Conservation (phyloP, 1,140 invertebrate species). For the Cotesia typhae region DNA sequence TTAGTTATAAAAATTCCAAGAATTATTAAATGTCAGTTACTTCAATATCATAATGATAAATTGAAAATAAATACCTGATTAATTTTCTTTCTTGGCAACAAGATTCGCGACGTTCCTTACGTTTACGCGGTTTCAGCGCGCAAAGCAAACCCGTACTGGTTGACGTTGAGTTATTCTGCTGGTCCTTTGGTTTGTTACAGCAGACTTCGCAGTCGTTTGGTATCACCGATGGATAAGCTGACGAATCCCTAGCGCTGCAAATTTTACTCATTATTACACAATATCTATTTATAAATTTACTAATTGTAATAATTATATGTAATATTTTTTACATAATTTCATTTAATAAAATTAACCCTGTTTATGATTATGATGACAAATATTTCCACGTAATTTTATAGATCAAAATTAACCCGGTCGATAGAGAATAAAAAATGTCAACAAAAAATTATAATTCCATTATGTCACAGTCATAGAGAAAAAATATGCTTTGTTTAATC, state of each 20-base stretch:
- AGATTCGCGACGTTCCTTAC: constrained; percentile 80
- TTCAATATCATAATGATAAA: too few species aligned
- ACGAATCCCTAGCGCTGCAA: constrained; percentile 55
- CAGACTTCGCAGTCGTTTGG: constrained; percentile 55
- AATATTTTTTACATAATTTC: too few species aligned
- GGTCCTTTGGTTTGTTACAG: constrained; percentile 53
- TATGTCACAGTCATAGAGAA: too few species aligned
- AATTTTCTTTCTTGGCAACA: constrained; percentile 77
- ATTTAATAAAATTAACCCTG: too few species aligned
- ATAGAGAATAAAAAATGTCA: too few species aligned
- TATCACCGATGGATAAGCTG: constrained; percentile 52
- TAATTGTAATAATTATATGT: not conserved
- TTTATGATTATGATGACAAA: too few species aligned
- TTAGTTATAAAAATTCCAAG: too few species aligned
- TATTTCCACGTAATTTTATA: too few species aligned
- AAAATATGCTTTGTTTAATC: too few species aligned
- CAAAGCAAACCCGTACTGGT: constrained; percentile 51
- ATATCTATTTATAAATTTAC: not conserved
- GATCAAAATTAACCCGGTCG: too few species aligned
- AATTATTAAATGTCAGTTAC: too few species aligned
- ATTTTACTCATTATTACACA: constrained; percentile 29
- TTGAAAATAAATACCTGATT: constrained; percentile 67
- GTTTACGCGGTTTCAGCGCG: constrained; percentile 70
- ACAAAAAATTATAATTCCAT: too few species aligned
- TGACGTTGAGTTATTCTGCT: constrained; percentile 42